Evolutionary conservation across 2,888 invertebrate genomes (phyloP), one percentile per base, ranked within the genome.

Genomic region (Hyppa rectilinea): DNA sequence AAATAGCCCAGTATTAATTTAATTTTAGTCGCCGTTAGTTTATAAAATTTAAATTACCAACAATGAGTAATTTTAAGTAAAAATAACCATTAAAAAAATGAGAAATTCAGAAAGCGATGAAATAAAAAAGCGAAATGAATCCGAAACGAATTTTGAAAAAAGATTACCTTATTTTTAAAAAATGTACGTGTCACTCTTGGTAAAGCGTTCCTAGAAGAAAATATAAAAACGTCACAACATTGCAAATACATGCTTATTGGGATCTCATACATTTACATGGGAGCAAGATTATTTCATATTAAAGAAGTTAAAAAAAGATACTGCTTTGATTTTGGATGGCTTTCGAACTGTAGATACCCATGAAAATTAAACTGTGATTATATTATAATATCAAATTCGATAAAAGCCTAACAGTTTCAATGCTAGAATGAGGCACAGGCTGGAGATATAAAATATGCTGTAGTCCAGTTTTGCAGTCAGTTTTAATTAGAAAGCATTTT

Each of bases 141-240:
- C 50, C 61, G 78, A 73, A 79, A 81, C 58, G 9, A 84, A 90
- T 90, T 90, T 89, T 85, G 80, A 87, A 89, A 86, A 81, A 88
- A 85, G 65, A 90, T 95, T 95, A 95, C 95, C 95, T 94, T 95
- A 90, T 77, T 92, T 96, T 97, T 97, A 98, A 96, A 96, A 98
- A 97, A 98, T 98, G 97, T 98, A 98, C 92, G 98, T 98, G 97
- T 98, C 97, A 97, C 98, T 98, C 97, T 96, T 97, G 96, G 97
- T 96, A 96, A 97, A 96, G 96, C 97, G 97, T 90, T 96, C 97
- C 96, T 97, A 97, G 96, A 97, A 97, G 97, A 89, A 92, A 92
- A 83, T 90, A 97, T 96, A 94, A 96, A 97, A 90, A 88, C 86
- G 85, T 95, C 93, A 95, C 94, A 93, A 94, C 91, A 94, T 80